Evolutionary conservation across 2,797 vertebrate genomes (phyloP), one percentile per base, ranked within the genome.

Genomic region (Mormyrops attenuatus): DNA sequence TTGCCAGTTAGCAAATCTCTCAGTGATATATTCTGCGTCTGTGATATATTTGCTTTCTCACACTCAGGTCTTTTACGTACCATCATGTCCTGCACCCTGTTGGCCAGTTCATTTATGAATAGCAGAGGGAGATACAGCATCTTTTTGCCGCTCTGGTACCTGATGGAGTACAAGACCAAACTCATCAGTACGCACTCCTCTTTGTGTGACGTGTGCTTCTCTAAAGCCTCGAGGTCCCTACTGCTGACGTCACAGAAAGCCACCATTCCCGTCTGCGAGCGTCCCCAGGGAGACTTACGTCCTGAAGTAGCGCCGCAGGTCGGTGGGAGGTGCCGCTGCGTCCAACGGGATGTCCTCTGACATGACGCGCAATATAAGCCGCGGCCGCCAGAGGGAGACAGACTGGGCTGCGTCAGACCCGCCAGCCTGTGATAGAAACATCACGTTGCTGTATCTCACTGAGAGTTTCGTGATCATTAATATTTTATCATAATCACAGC

Each of bases 41-140:
- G 47, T 5, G 15, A 30, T 69, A 69, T 34, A 34, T 34, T 69
- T 69, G 63, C 63, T 69, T 69, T 34, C 63, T 69, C 26, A 34
- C 63, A 69, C 11, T 34, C n/a, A 88, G 63, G 50, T 15, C 50
- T 91, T 55, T 88, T 5, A 93, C 96, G 94, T 93, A 99, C 98
- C 96, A 97, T 93, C 89, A 99, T 96, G 93, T 99, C 98, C 95
- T 96, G 97, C 90, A 98, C 96, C 91, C 98, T 96, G 93, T 96
- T 98, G 94, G 96, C 97, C 93, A 99, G 96, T 93, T 99, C 98
- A 93, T 99, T 97, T 6, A 99, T 96, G 94, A 99, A 97, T 91
- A 99, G 94, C 95, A 99, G 97, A 89, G 98, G 98, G 89, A 99
- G 97, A 93, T 99, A 99, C 88, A 97, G 95, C 92, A 97, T 97